Percentiles rank a stretch among this genome's conserved stretches.
Conservation (phyloP, 2,797 vertebrate genomes). For the Botia kubotai region DNA sequence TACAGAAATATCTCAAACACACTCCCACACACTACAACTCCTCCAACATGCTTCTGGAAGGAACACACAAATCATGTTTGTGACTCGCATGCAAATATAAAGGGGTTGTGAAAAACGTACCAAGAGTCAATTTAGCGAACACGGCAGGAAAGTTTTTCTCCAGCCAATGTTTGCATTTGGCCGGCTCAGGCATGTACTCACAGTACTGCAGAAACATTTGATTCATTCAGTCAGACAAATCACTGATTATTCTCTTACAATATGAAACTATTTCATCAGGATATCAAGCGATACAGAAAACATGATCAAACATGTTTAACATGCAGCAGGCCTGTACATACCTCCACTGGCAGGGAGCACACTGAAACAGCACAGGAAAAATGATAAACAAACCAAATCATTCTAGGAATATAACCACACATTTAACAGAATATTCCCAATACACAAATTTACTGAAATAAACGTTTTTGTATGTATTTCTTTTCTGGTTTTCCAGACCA, state of each 20-base stretch:
- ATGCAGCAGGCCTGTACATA: conserved; percentile 70
- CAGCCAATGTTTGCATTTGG: conserved; percentile 97
- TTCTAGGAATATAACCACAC: neutral
- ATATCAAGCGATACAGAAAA: neutral
- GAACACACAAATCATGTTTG: neutral
- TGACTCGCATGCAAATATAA: neutral
- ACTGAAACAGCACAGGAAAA: conserved; percentile 74
- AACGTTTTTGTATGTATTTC: neutral
- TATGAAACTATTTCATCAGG: neutral
- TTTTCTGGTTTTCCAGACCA: neutral
- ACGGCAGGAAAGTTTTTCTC: conserved; percentile 98
- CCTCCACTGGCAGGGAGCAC: conserved; percentile 96
- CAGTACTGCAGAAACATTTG: conserved; percentile 84
- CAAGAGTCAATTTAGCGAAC: conserved; percentile 94
- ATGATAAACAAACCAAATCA: neutral
- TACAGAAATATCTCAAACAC: neutral
- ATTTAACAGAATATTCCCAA: neutral
- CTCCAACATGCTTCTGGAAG: neutral
- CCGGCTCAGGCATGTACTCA: conserved; percentile 98
- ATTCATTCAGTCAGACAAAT: neutral
- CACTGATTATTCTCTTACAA: neutral
- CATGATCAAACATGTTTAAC: neutral
- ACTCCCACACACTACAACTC: neutral
- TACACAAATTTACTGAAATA: neutral
- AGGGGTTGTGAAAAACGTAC: conserved; percentile 73